Evolutionary conservation across 2,797 vertebrate genomes (phyloP).

Genomic region (Tauraco hartlaubi): DNA sequence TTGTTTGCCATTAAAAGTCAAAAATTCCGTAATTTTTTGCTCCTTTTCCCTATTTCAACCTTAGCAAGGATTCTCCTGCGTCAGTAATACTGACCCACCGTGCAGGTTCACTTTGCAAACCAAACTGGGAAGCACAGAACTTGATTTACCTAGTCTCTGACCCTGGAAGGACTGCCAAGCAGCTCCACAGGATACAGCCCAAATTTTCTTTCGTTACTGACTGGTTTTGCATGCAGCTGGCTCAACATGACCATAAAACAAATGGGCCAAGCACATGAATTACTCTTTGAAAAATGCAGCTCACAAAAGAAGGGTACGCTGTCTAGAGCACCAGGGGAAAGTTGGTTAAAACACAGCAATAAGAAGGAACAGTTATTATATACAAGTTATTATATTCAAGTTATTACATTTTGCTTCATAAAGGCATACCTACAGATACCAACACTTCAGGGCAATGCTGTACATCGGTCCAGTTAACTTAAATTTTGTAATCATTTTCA

Average conservation of each 20-base stretch:
- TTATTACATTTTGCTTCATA: background rate
- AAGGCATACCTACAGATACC: background rate
- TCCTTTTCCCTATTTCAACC: background rate
- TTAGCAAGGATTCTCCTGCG: background rate
- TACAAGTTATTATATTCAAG: background rate
- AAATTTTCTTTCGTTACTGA: background rate
- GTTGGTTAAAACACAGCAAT: background rate
- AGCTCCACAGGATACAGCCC: background rate
- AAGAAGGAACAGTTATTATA: background rate
- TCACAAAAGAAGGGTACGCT: background rate
- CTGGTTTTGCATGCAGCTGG: background rate
- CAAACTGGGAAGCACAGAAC: background rate
- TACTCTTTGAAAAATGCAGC: background rate
- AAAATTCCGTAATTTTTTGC: background rate
- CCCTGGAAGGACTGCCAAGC: background rate
- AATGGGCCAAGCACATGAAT: background rate
- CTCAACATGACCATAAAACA: background rate
- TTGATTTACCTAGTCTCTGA: background rate
- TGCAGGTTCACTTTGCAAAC: background rate
- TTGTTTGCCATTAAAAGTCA: background rate
- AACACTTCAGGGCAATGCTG: background rate
- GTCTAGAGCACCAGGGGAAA: background rate
- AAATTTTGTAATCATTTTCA: background rate
- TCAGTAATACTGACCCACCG: background rate
- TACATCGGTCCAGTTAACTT: background rate